Conservation (phyloP, 2,113 vertebrate species). For the Gadus macrocephalus region DNA sequence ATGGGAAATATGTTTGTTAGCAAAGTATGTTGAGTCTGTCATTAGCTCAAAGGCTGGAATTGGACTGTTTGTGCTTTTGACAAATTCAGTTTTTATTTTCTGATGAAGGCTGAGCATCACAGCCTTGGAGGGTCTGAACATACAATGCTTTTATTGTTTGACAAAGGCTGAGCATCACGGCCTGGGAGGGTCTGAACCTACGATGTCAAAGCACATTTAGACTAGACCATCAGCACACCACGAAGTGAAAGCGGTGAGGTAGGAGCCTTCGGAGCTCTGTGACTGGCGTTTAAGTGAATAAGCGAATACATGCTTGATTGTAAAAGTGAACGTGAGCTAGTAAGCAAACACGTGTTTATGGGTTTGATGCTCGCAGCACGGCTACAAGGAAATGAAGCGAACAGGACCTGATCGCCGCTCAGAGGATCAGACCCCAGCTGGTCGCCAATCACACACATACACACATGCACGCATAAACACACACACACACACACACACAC, state of each 20-base stretch:
- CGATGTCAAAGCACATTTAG: too few relatives aligned
- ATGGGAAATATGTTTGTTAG: neutral
- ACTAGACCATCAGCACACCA: too few relatives aligned
- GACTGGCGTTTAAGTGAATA: constrained; percentile 8
- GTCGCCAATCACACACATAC: neutral
- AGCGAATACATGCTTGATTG: constrained; percentile 20
- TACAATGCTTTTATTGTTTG: too few relatives aligned
- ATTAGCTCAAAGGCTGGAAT: constrained; percentile 63
- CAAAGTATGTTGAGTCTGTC: constrained; percentile 41
- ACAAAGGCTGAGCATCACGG: too few relatives aligned
- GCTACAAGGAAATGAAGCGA: constrained; percentile 45
- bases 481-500: neutral
- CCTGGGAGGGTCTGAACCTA: too few relatives aligned
- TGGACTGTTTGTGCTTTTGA: constrained; percentile 5
- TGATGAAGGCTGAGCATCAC: too few relatives aligned
- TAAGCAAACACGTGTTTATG: constrained; percentile 37
- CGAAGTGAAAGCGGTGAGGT: neutral
- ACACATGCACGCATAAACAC: neutral
- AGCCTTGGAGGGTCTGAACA: too few relatives aligned
- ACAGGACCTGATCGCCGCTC: constrained; percentile 45
- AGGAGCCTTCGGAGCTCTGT: neutral
- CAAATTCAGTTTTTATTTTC: too few relatives aligned
- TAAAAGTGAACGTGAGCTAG: constrained; percentile 24
- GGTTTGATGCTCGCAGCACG: constrained; percentile 36
- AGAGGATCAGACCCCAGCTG: constrained; percentile 53